These are phyloP conservation scores for Rhincodon typus DNA, from an alignment of 2,797 vertebrate genomes.

Conservation along the genomic window DNA sequence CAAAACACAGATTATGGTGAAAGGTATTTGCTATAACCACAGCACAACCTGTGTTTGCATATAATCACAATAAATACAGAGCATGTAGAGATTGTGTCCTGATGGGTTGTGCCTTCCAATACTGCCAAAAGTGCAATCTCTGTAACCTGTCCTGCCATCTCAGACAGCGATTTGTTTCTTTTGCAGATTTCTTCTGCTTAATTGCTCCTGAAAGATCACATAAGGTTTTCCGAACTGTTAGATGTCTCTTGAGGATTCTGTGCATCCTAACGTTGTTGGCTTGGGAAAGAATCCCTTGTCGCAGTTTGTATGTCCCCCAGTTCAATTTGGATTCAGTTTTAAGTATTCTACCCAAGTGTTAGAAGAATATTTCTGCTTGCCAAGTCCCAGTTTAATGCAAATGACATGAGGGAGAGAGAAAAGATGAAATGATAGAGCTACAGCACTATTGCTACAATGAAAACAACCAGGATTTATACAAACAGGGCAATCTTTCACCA, in stretches of 20 bases:
- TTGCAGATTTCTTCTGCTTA: not conserved
- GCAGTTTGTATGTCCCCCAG: not conserved
- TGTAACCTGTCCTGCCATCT: not conserved
- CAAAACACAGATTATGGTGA: not conserved
- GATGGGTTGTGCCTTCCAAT: not conserved
- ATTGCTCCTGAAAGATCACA: not conserved
- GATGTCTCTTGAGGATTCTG: not conserved
- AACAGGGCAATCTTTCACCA: too few species aligned
- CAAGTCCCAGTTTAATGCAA: too few species aligned
- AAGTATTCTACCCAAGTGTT: too few species aligned
- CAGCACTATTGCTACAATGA: too few species aligned
- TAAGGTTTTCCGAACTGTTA: not conserved
- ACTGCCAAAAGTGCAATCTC: not conserved
- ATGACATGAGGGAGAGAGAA: too few species aligned
- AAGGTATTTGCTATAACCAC: not conserved
- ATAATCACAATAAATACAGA: not conserved
- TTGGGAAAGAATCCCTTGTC: not conserved
- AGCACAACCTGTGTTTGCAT: not conserved
- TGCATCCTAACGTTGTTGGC: not conserved
- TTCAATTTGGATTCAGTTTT: not conserved
- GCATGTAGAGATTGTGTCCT: not conserved
- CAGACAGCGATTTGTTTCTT: not conserved
- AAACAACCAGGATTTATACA: too few species aligned
- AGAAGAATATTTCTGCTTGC: too few species aligned
- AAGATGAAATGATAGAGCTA: too few species aligned